Evolutionary conservation across 2,888 invertebrate genomes (phyloP).

Genomic region (Andrena bucephala): DNA sequence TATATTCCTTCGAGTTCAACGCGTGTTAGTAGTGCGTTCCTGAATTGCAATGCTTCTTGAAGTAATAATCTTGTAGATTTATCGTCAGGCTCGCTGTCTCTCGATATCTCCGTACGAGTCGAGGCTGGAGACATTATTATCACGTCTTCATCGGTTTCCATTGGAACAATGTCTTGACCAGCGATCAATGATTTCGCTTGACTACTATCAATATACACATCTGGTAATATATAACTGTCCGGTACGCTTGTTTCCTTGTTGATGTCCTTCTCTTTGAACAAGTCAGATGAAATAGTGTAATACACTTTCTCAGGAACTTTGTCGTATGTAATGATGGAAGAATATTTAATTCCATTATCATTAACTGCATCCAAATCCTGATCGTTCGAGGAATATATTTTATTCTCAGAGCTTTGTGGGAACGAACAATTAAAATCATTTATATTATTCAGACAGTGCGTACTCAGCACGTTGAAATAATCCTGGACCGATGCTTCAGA

Average conservation of each 20-base stretch:
- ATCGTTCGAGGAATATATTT: neutral
- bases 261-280: neutral
- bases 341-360: neutral
- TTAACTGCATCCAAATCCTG: neutral
- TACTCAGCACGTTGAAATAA: conserved; percentile 24
- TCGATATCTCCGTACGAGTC: conserved; percentile 66
- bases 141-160: conserved; percentile 62
- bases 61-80: conserved; percentile 71
- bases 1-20: conserved; percentile 59
- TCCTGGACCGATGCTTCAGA: conserved; percentile 29
- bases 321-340: conserved; percentile 11
- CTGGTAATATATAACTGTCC: neutral
- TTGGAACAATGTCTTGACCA: conserved; percentile 24
- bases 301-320: conserved; percentile 47
- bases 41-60: conserved; percentile 72
- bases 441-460: neutral
- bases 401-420: neutral
- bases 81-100: conserved; percentile 69
- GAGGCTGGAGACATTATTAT: conserved; percentile 54
- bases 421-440: conserved; percentile 12
- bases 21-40: conserved; percentile 68
- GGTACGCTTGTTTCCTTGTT: neutral
- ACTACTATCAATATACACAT: conserved; percentile 3
- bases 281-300: conserved; percentile 47
- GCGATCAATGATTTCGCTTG: neutral